Base-by-base conservation (phyloP, 2,888 invertebrate species). In the Thymelicus lineola region DNA sequence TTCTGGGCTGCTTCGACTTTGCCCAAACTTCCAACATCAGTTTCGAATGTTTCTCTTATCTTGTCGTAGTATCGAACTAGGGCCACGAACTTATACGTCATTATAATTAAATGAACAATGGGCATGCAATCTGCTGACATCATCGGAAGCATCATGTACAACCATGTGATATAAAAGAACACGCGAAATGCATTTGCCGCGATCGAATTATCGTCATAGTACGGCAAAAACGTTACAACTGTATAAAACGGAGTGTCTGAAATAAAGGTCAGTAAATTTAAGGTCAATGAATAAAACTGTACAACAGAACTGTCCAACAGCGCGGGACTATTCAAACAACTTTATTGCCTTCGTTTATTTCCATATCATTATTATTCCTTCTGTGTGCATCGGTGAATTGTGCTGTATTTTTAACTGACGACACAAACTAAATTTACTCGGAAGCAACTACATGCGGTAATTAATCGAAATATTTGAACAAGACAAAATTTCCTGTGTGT, bases 111-210 rank as follows among this genome's bases (percentile, higher is more conserved):
- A 74, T 91, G 90, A 7, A 86, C 81, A 70, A 91, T 91, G 0
- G 91, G 90, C 87, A 91, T 81, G 71, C 90, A 90, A 77, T 92
- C 92, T 0, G 88, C 86, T 1, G 89, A 86, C 86, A 92, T 89
- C 91, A 92, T 91, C 0, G 91, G 91, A 3, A 91, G 77, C 92
- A 91, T 92, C 91, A 91, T 89, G 70, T 90, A 90, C 46, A 90
- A 62, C 91, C 90, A 92, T 2, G 87, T 90, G 9, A 85, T 67
- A 74, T 90, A 91, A 76, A 92, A 92, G 67, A 90, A 89, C 61
- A 90, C 79, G 35, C 90, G 86, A 60, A 87, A 79, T 62, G 77
- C 77, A 61, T 82, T 82, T 6, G 91, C 89, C 1, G 75, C 63
- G 9, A 66, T 70, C 1, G 91, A 86, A 9, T 76, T 75, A 75